phyloP scores from a whole-genome alignment of 1,140 invertebrate species.

The Triops longicaudatus region DNA sequence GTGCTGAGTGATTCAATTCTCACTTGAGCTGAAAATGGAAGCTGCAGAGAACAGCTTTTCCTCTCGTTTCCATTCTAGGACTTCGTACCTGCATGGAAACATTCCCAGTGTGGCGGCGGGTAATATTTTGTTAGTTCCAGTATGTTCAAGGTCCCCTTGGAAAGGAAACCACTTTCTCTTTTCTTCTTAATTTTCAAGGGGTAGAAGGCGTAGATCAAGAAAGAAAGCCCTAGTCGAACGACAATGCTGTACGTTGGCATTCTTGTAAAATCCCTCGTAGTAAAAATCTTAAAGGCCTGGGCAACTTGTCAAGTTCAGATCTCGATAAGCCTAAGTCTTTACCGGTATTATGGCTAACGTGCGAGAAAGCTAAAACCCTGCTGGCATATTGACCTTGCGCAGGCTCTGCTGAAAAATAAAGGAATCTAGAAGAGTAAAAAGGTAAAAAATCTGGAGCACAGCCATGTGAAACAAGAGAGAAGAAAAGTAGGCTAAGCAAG shows the following conservation, averaged over 20 bases:
- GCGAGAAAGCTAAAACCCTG: background rate
- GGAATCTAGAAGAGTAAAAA: background rate
- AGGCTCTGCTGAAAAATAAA: background rate
- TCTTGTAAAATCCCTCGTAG: background rate
- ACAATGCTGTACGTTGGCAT: background rate
- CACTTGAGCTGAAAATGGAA: too few species aligned
- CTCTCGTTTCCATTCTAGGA: background rate
- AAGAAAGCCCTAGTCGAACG: background rate
- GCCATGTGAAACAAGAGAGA: background rate
- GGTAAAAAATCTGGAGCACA: background rate
- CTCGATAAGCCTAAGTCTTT: background rate
- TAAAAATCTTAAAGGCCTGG: too few species aligned
- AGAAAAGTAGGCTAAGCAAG: background rate
- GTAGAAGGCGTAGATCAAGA: background rate
- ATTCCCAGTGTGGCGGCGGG: background rate
- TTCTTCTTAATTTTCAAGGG: background rate
- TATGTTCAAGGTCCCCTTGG: slow-evolving; percentile 11
- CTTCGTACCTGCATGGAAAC: background rate
- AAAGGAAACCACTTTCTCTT: slow-evolving; percentile 3
- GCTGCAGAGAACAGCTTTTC: too few species aligned
- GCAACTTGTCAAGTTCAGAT: too few species aligned
- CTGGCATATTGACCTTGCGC: background rate
- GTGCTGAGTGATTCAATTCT: too few species aligned
- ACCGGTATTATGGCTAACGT: background rate
- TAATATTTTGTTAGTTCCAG: background rate